Evolutionary conservation across 2,797 vertebrate species (phyloP).

Genomic region (Hemitrygon akajei): DNA sequence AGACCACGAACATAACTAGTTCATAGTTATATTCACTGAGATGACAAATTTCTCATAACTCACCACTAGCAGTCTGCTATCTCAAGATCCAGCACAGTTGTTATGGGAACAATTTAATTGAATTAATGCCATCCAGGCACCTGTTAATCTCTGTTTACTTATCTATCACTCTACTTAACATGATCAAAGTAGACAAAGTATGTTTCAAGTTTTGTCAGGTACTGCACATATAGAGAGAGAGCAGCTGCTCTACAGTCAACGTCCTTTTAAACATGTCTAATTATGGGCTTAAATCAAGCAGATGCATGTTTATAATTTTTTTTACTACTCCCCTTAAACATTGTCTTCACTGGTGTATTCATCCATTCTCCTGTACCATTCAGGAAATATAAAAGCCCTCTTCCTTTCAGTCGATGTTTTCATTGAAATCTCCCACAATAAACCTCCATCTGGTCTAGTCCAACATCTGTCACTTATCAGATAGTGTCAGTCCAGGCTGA

Average conservation of each 20-base stretch:
- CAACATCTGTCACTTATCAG: neutral
- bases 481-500: too few species aligned
- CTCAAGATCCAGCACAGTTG: neutral
- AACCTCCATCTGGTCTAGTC: neutral
- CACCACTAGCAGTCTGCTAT: neutral
- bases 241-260: neutral
- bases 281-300: neutral
- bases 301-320: neutral
- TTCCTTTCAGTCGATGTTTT: neutral
- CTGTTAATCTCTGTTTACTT: neutral
- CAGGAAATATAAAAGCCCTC: neutral
- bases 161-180: neutral
- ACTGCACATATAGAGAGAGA: too few species aligned
- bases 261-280: neutral
- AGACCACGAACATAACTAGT: neutral
- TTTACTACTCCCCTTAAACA: neutral
- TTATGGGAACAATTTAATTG: neutral
- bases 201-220: neutral
- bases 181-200: neutral
- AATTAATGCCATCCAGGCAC: slow-evolving; percentile 6
- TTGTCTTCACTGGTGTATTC: neutral
- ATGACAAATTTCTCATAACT: neutral
- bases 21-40: neutral
- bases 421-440: neutral
- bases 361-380: neutral